Evolutionary conservation across 2,113 vertebrate species (phyloP), one percentile per base, ranked within the genome.

Genomic region (Forbesichthys agassizii): DNA sequence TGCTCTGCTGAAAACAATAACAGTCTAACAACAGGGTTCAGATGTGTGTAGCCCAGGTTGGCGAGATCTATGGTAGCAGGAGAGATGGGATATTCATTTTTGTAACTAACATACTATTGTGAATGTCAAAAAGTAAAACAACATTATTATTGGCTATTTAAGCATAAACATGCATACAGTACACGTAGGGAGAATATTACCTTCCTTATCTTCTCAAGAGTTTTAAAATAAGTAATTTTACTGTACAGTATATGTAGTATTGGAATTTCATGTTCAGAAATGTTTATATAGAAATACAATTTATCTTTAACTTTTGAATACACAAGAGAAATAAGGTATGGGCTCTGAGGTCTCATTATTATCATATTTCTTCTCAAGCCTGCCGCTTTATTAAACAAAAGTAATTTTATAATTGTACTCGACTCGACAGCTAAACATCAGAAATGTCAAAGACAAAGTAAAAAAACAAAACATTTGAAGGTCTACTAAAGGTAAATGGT

Each of bases 1-100:
- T 56, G 11, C 33, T 27, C 36, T 20, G 49, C 79, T 48, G 42
- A 84, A 48, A 84, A 85, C 77, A 86, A 84, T 72, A 79, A 77
- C 76, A 86, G 68, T 49, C 54, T 16, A 51, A 69, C 68, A 48
- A 66, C 74, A 27, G 47, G 48, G 10, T 76, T 75, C 68, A 79
- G 76, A 63, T 74, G 62, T 7, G 77, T 80, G 73, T 65, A 75
- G 81, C 74, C 66, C 56, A 62, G 1, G 58, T 64, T 83, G 27
- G 27, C 27, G 27, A 27, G 27, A 48, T 81, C 84, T 16, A 33
- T 14, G 33, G 6, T 5, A 42, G 36, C 4, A 42, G 36, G 36
- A 8, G 36, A 8, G n/a, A 5, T 8, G 36, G 14, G n/a, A 42
- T 61, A 69, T 68, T 82, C 68, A 70, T 80, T 84, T 74, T 66